Percentiles rank a stretch among this genome's conserved stretches.
phyloP scores from a whole-genome alignment of 2,888 invertebrate genomes.

The Metalampra italica region DNA sequence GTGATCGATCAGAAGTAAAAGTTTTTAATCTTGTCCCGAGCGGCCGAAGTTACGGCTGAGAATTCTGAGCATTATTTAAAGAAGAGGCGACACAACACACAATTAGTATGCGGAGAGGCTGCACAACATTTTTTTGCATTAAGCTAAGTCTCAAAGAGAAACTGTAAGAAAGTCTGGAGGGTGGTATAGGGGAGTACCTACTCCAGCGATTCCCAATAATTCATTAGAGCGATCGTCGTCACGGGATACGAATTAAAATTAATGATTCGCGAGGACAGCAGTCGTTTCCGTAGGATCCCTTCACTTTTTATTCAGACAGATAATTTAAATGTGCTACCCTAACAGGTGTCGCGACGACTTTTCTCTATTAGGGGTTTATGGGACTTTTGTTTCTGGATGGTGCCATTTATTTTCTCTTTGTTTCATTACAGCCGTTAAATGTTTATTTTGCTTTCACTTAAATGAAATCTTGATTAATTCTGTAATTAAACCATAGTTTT shows the following conservation, averaged over 20 bases:
- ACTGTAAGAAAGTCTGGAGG: slow-evolving; percentile 56
- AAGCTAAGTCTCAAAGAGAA: slow-evolving; percentile 73
- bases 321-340: slow-evolving; percentile 58
- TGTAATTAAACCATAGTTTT: too few species aligned
- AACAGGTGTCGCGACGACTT: slow-evolving; percentile 61
- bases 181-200: slow-evolving; percentile 45
- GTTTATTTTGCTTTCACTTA: not conserved
- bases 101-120: slow-evolving; percentile 74
- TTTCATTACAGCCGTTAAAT: slow-evolving; percentile 2
- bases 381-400: slow-evolving; percentile 22
- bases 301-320: slow-evolving; percentile 68
- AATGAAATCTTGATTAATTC: not conserved
- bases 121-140: slow-evolving; percentile 75
- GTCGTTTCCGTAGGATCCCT: slow-evolving; percentile 57
- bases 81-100: slow-evolving; percentile 65
- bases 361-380: slow-evolving; percentile 47
- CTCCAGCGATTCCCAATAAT: slow-evolving; percentile 74
- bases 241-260: slow-evolving; percentile 76
- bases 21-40: slow-evolving; percentile 69
- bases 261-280: slow-evolving; percentile 72
- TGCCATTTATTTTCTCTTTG: slow-evolving; percentile 13
- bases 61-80: slow-evolving; percentile 57
- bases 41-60: slow-evolving; percentile 44
- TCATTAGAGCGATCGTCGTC: slow-evolving; percentile 72
- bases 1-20: slow-evolving; percentile 69